Conservation (phyloP, 2,888 invertebrate genomes). For the Sycophila texana region DNA sequence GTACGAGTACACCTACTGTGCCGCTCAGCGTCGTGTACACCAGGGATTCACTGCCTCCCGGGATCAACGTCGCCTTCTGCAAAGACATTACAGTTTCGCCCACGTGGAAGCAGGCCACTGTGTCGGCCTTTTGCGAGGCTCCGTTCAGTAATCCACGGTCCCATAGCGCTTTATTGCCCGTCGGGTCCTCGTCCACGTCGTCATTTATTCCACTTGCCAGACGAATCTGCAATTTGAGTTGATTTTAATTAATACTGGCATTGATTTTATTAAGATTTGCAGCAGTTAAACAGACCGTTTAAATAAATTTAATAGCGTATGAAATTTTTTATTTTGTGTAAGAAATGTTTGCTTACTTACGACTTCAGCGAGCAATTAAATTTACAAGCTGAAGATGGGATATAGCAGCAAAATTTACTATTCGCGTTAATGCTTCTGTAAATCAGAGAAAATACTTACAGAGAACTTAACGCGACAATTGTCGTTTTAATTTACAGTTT, state of each 20-base stretch:
- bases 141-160: slow-evolving; percentile 94
- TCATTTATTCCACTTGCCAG: slow-evolving; percentile 94
- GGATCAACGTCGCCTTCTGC: slow-evolving; percentile 96
- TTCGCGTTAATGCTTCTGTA: slow-evolving; percentile 46
- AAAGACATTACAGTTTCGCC: slow-evolving; percentile 97
- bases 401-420: slow-evolving; percentile 46
- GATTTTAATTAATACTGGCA: too few species aligned
- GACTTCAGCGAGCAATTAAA: slow-evolving; percentile 51
- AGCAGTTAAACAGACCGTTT: too few species aligned
- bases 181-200: slow-evolving; percentile 99
- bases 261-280: too few species aligned
- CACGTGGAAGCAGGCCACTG: slow-evolving; percentile 94
- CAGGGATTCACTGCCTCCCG: slow-evolving; percentile 97
- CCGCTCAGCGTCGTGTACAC: slow-evolving; percentile 98
- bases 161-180: slow-evolving; percentile 98
- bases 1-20: slow-evolving; percentile 93
- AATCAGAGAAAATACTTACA: slow-evolving; percentile 12
- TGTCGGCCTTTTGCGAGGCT: slow-evolving; percentile 97
- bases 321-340: not conserved
- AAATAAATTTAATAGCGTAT: not conserved
- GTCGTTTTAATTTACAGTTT: too few species aligned
- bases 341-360: slow-evolving; percentile 47
- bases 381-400: slow-evolving; percentile 56
- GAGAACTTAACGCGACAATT: slow-evolving; percentile 27
- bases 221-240: slow-evolving; percentile 77